Evolutionary conservation across 1,140 invertebrate species (phyloP).

Genomic region (Drosophila micromelanica): DNA sequence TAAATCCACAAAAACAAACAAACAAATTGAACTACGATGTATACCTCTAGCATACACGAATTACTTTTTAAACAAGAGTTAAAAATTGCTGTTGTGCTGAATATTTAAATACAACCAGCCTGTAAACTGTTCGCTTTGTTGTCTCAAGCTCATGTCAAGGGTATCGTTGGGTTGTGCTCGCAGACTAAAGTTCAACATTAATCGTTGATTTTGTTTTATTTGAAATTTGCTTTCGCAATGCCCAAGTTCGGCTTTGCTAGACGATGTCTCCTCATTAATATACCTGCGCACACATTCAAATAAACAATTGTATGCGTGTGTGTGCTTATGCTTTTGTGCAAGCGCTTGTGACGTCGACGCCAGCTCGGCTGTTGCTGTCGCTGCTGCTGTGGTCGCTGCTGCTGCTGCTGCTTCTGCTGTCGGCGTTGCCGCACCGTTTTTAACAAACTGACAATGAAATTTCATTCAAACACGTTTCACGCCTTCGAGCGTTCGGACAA

Average conservation of each 20-base stretch:
- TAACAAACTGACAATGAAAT: conserved; percentile 72
- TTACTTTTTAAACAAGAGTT: conserved; percentile 15
- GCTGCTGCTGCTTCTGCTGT: conserved; percentile 11
- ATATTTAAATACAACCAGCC: too few relatives aligned
- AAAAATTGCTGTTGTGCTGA: conserved; percentile 8
- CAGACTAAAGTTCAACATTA: conserved; percentile 47
- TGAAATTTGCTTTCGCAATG: conserved; percentile 73
- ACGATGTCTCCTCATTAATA: conserved; percentile 69
- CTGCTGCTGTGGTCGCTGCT: neutral
- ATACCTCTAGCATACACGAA: neutral
- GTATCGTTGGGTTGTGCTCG: conserved; percentile 30
- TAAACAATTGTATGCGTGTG: conserved; percentile 12
- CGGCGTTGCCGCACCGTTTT: conserved; percentile 54
- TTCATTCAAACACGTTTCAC: conserved; percentile 81
- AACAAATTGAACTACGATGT: neutral
- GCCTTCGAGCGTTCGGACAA: conserved; percentile 71
- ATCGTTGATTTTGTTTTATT: conserved; percentile 58
- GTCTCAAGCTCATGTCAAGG: conserved; percentile 40
- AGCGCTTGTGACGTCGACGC: conserved; percentile 52
- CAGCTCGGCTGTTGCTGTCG: conserved; percentile 36
- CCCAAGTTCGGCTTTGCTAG: conserved; percentile 57
- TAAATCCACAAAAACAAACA: too few relatives aligned
- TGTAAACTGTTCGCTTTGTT: conserved; percentile 12
- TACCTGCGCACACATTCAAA: conserved; percentile 25
- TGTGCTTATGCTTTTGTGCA: conserved; percentile 55